Evolutionary conservation across 2,113 vertebrate genomes (phyloP).

Genomic region (Procapra przewalskii): DNA sequence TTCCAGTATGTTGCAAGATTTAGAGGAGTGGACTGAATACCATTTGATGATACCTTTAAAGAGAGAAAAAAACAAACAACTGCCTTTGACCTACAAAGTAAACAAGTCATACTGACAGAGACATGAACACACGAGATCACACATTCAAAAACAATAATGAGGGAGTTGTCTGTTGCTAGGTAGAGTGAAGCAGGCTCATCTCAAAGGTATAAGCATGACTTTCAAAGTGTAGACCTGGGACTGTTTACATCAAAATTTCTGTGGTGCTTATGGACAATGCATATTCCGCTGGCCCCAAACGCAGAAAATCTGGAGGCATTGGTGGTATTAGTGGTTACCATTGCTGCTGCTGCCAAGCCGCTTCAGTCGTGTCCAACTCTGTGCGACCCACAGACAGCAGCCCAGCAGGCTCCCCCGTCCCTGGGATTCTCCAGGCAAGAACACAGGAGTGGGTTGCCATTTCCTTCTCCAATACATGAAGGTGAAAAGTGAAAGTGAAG

Average conservation of each 20-base stretch:
- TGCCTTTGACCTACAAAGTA: slow-evolving; percentile 26
- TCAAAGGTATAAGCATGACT: neutral
- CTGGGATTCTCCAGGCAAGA: too few relatives aligned
- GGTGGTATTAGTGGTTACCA: neutral
- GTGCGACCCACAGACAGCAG: too few relatives aligned
- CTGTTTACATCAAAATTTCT: neutral
- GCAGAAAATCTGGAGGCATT: neutral
- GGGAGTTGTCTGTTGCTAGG: neutral
- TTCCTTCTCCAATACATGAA: too few relatives aligned
- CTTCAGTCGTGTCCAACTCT: too few relatives aligned
- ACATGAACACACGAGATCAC: neutral
- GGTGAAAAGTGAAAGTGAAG: too few relatives aligned
- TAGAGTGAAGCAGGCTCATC: neutral
- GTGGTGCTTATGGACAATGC: neutral
- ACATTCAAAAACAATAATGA: neutral
- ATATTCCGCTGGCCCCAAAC: neutral
- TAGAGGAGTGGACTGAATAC: slow-evolving; percentile 95
- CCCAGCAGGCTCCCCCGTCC: too few relatives aligned
- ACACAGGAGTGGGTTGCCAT: too few relatives aligned
- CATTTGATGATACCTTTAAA: slow-evolving; percentile 92
- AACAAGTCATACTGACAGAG: neutral
- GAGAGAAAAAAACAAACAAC: slow-evolving; percentile 26
- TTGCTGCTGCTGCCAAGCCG: neutral
- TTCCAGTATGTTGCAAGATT: slow-evolving; percentile 98
- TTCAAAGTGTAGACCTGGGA: neutral